Percentiles rank a stretch among this genome's conserved stretches.
These are phyloP conservation scores for Macaria notata DNA, from an alignment of 2,888 invertebrate species.

Conservation along the genomic window DNA sequence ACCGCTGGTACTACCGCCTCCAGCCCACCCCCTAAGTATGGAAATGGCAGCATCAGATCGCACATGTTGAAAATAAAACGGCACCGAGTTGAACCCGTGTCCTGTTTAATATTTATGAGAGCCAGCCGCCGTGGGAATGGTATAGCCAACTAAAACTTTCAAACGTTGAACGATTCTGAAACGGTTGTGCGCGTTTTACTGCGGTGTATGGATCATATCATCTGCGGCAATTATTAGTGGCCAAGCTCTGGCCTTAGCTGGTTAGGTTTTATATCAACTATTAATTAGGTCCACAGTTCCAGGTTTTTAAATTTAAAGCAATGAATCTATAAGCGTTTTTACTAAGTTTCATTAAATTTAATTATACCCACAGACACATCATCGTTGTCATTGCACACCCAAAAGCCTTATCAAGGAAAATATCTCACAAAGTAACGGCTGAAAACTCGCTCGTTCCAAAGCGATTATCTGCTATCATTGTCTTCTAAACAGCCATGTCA, in stretches of 20 bases:
- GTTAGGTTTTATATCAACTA: no score
- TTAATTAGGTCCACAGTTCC: no score
- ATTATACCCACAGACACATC: no score
- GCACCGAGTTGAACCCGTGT: slow-evolving; percentile 46
- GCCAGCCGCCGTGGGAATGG: slow-evolving; percentile 37
- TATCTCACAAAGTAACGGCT: no score
- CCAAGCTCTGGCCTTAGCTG: no score
- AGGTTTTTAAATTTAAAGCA: no score
- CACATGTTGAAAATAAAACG: slow-evolving; percentile 54
- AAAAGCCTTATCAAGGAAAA: no score
- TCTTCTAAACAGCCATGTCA: neutral
- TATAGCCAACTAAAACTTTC: slow-evolving; percentile 55
- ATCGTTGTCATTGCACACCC: no score
- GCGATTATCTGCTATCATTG: neutral
- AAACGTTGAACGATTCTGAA: slow-evolving; percentile 50
- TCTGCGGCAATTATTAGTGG: slow-evolving; percentile 23
- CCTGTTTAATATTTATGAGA: slow-evolving; percentile 61
- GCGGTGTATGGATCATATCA: slow-evolving; percentile 40
- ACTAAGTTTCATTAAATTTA: no score
- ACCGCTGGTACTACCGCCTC: neutral
- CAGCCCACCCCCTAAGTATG: slow-evolving; percentile 26
- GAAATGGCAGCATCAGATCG: slow-evolving; percentile 42
- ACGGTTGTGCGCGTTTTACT: slow-evolving; percentile 48
- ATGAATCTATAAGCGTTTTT: no score
- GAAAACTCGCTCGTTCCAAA: slow-evolving; percentile 8